These are phyloP conservation scores for Echeneis naucrates DNA, from an alignment of 2,797 vertebrate genomes.

Conservation along the genomic window DNA sequence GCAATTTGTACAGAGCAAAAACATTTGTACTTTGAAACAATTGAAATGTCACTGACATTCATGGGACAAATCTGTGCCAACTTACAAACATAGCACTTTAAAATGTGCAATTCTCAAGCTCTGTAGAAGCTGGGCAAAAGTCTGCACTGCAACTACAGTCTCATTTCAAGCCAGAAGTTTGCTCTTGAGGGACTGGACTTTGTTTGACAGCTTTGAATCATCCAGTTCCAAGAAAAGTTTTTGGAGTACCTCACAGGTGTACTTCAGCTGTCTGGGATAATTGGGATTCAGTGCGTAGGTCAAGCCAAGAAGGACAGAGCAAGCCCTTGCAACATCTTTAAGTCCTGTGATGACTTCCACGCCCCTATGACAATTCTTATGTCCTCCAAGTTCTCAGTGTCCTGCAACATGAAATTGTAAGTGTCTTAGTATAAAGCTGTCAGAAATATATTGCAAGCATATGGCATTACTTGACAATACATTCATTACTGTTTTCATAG, in stretches of 20 bases:
- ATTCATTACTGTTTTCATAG: too few relatives aligned
- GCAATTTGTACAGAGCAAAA: too few relatives aligned
- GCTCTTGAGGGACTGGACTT: too few relatives aligned
- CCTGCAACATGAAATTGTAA: too few relatives aligned
- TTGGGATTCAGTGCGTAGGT: neutral
- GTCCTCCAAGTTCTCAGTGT: slow-evolving; percentile 23
- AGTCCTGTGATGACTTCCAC: slow-evolving; percentile 10
- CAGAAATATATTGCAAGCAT: neutral
- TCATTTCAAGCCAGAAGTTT: slow-evolving; percentile 19
- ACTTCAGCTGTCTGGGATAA: slow-evolving; percentile 16
- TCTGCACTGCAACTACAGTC: neutral
- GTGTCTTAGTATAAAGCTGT: slow-evolving; percentile 16
- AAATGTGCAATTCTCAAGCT: too few relatives aligned
- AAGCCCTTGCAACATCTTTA: neutral
- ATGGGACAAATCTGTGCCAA: too few relatives aligned
- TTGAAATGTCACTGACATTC: too few relatives aligned
- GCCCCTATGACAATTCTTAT: neutral
- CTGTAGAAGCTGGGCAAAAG: too few relatives aligned
- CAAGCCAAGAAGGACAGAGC: slow-evolving; percentile 11
- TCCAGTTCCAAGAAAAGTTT: neutral
- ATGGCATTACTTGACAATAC: too few relatives aligned
- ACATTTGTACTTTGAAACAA: too few relatives aligned
- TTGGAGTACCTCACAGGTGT: too few relatives aligned
- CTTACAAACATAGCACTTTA: too few relatives aligned
- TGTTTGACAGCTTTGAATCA: slow-evolving; percentile 16